phyloP scores from a whole-genome alignment of 2,113 vertebrate genomes.

The Fulica atra region DNA sequence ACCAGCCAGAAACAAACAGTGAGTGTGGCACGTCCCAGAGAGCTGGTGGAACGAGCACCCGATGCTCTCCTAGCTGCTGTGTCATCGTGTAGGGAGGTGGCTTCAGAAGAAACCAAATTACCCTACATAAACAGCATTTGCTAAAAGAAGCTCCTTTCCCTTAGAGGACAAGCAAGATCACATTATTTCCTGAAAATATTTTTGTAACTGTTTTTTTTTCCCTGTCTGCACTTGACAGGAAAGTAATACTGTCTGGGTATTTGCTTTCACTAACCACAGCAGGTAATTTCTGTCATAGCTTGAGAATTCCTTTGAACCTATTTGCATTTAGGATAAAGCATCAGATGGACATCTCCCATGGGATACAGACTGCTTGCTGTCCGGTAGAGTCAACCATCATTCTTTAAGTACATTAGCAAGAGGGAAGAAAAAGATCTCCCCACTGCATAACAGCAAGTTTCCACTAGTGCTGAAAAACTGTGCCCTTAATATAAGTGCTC shows the following conservation, averaged over 20 bases:
- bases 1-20: neutral
- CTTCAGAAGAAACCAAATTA: conserved; percentile 6
- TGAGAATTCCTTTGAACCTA: conserved; percentile 2
- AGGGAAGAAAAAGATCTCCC: neutral
- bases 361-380: conserved; percentile 12
- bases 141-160: neutral
- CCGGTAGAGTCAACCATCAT: neutral
- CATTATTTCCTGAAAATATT: neutral
- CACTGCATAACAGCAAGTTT: conserved; percentile 29
- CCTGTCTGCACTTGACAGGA: neutral
- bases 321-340: conserved; percentile 38
- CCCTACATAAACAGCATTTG: neutral
- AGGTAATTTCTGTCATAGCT: neutral
- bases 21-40: neutral
- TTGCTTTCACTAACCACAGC: neutral
- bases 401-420: neutral
- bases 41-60: neutral
- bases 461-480: conserved; percentile 26
- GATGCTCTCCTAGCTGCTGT: neutral
- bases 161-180: conserved; percentile 3
- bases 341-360: neutral
- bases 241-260: neutral
- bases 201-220: neutral
- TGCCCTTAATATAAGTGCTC: conserved; percentile 64
- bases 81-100: neutral